Percentiles rank a stretch among this genome's conserved stretches.
Evolutionary conservation across 2,113 vertebrate species (phyloP).

Genomic region (Cercocebus atys): DNA sequence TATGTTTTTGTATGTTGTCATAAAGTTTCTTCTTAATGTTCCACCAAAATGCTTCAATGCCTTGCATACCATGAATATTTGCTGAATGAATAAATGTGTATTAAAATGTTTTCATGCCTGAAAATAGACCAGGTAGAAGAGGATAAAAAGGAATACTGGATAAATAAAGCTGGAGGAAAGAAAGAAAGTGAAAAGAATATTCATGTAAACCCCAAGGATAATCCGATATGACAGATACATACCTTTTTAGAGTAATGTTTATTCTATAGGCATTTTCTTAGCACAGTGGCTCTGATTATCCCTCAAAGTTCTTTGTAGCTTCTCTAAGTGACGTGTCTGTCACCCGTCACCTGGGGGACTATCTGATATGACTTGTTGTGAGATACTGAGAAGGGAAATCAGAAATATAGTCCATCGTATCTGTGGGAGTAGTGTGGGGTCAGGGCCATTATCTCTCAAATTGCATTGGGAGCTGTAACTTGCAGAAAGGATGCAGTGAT

Average conservation of each 20-base stretch:
- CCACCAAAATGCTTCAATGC: neutral
- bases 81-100: neutral
- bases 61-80: neutral
- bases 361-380: neutral
- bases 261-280: neutral
- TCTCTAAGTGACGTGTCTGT: neutral
- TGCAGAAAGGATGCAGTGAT: neutral
- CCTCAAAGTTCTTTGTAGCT: neutral
- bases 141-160: neutral
- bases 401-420: neutral
- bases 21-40: neutral
- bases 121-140: neutral
- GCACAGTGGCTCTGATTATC: neutral
- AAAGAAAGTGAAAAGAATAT: neutral
- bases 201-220: neutral
- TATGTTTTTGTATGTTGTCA: neutral
- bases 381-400: neutral
- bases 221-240: neutral
- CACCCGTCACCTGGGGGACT: neutral
- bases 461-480: neutral
- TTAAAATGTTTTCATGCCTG: neutral
- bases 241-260: neutral
- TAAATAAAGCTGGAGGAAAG: neutral
- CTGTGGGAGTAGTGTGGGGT: neutral
- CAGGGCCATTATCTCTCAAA: neutral